Evolutionary conservation across 2,888 invertebrate genomes (phyloP), one percentile per base, ranked within the genome.

Genomic region (Gari tellinella): DNA sequence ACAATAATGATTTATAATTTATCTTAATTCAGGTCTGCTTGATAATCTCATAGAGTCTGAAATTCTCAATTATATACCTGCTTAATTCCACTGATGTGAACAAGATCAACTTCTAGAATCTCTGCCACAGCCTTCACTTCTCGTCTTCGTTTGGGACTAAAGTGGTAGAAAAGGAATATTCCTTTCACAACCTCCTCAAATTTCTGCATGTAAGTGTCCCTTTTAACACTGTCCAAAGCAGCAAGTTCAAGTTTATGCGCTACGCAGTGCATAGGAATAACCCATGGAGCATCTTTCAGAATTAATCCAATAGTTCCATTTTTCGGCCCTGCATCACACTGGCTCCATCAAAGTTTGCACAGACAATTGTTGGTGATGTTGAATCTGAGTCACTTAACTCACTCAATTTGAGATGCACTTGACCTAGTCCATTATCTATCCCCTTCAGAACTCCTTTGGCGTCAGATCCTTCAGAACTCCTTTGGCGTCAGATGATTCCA

Each of bases 321-420:
- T 41, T 66, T 66, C 41, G 58, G 58, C 14, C 61, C 60, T 1
- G 60, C 8, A 38, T 67, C 60, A 67, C 67, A 26, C 60, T 41
- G 3, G 67, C 60, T 7, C 67, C 67, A 61, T 67, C 61, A 19
- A 43, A 52, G 17, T 60, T 67, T 2, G 53, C 46, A 25, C 53
- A 60, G 17, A 67, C 60, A 53, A 60, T 46, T 55, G 52, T 61
- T n/a, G n/a, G n/a, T n/a, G n/a, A n/a, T n/a, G n/a, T n/a, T n/a
- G n/a, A n/a, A n/a, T n/a, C n/a, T n/a, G n/a, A n/a, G n/a, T n/a
- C n/a, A n/a, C n/a, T n/a, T n/a, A 66, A n/a, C 46, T 46, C 26
- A n/a, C 45, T 19, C 7, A 61, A 17, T 26, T 17, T 31, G 31
- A 31, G 31, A 31, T 31, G 10, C 31, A 31, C 10, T 31, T 4